Conservation (phyloP, 2,888 invertebrate species). For the Epistrophe eligans region DNA sequence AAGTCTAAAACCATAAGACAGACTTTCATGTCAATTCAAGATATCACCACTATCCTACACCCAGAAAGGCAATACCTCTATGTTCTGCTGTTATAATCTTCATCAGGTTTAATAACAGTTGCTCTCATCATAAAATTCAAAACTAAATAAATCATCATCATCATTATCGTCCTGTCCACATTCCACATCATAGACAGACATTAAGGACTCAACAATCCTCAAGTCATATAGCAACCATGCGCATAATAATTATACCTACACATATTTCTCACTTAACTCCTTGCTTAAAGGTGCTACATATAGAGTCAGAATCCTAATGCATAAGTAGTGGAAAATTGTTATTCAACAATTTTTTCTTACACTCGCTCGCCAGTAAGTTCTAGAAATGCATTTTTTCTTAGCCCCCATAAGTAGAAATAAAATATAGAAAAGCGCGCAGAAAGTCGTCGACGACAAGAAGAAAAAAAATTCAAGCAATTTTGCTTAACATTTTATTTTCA, state of each 20-base stretch:
- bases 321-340: constrained; percentile 48
- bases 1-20: background rate
- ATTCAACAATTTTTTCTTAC: background rate
- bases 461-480: constrained; percentile 62
- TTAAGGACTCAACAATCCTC: constrained; percentile 24
- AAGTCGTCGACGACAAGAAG: background rate
- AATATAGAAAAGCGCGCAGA: background rate
- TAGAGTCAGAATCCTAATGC: constrained; percentile 22
- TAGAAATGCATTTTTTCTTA: constrained; percentile 45
- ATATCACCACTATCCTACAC: background rate
- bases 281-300: constrained; percentile 10
- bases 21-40: constrained; percentile 11
- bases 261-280: constrained; percentile 19
- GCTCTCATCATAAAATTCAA: constrained; percentile 46
- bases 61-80: background rate
- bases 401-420: background rate
- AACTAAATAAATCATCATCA: constrained; percentile 59
- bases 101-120: constrained; percentile 36
- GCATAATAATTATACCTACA: constrained; percentile 27
- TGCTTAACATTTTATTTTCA: constrained; percentile 69
- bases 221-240: constrained; percentile 8
- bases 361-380: constrained; percentile 8
- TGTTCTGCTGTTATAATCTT: constrained; percentile 42
- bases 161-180: constrained; percentile 44
- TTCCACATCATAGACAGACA: constrained; percentile 40